Evolutionary conservation across 2,797 vertebrate genomes (phyloP).

Genomic region (Lacerta bilineata): DNA sequence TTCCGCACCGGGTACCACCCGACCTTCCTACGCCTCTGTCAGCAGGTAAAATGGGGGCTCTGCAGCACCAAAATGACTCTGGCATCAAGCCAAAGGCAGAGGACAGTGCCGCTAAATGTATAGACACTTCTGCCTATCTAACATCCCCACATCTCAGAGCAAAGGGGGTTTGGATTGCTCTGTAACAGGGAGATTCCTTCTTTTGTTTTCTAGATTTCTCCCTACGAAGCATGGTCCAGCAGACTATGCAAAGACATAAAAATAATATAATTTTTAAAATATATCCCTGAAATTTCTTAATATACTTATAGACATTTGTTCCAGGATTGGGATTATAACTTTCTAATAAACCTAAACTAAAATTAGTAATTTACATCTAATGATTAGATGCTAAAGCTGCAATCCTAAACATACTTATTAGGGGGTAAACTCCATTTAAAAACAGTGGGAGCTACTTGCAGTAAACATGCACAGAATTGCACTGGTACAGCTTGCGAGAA

Average conservation of each 20-base stretch:
- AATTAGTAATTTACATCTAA: neutral
- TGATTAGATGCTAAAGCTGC: neutral
- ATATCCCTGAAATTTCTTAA: neutral
- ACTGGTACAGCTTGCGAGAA: neutral
- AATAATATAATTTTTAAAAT: neutral
- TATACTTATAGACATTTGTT: neutral
- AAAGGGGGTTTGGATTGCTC: no score
- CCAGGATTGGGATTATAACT: neutral
- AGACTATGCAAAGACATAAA: neutral
- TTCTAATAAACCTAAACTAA: neutral
- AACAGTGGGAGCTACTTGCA: neutral
- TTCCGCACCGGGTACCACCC: no score
- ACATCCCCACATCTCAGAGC: no score
- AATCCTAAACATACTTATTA: neutral
- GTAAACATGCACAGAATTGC: neutral
- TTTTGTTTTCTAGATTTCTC: neutral
- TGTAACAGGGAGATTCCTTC: no score
- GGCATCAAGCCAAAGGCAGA: no score
- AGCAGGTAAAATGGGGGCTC: no score
- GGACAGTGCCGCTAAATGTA: no score
- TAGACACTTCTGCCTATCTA: no score
- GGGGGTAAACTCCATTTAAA: neutral
- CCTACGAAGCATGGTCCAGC: neutral
- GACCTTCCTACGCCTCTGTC: no score
- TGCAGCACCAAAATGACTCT: no score